These are phyloP conservation scores for Bostrychus sinensis DNA, from an alignment of 2,113 vertebrate species.

Conservation along the genomic window DNA sequence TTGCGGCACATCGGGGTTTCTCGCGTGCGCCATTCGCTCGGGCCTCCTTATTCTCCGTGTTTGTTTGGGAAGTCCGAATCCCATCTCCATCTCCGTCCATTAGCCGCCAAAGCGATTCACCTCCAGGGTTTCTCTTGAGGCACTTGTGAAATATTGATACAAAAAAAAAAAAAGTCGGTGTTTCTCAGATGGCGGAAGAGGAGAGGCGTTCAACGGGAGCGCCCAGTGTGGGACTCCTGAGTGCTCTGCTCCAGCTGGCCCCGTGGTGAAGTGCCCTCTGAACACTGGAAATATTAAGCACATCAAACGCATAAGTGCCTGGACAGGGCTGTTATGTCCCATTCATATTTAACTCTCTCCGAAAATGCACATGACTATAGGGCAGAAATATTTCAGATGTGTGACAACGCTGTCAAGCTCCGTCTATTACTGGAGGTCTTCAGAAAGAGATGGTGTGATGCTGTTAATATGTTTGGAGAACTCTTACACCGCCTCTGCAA, in stretches of 20 bases:
- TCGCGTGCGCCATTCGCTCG: conserved; percentile 48
- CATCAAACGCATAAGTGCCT: conserved; percentile 74
- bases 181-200: conserved; percentile 73
- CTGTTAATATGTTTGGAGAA: conserved; percentile 5
- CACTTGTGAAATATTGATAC: conserved; percentile 99
- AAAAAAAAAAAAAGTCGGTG: conserved; percentile 77
- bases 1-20: conserved; percentile 56
- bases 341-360: conserved; percentile 80
- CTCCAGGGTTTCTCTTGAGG: conserved; percentile 93
- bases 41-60: conserved; percentile 71
- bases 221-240: conserved; percentile 71
- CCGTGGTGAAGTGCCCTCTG: conserved; percentile 70
- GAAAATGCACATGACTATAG: conserved; percentile 69
- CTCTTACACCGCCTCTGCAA: not conserved
- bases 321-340: conserved; percentile 76
- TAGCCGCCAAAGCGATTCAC: conserved; percentile 92
- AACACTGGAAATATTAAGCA: conserved; percentile 79
- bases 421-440: conserved; percentile 47
- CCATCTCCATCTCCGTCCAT: conserved; percentile 95
- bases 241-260: conserved; percentile 63
- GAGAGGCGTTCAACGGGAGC: conserved; percentile 57
- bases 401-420: conserved; percentile 67
- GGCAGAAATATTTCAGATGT: conserved; percentile 62
- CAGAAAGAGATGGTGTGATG: conserved; percentile 41
- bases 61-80: conserved; percentile 97